Base-by-base conservation (phyloP, 2,797 vertebrate species). In the Loris lydekkerianus region DNA sequence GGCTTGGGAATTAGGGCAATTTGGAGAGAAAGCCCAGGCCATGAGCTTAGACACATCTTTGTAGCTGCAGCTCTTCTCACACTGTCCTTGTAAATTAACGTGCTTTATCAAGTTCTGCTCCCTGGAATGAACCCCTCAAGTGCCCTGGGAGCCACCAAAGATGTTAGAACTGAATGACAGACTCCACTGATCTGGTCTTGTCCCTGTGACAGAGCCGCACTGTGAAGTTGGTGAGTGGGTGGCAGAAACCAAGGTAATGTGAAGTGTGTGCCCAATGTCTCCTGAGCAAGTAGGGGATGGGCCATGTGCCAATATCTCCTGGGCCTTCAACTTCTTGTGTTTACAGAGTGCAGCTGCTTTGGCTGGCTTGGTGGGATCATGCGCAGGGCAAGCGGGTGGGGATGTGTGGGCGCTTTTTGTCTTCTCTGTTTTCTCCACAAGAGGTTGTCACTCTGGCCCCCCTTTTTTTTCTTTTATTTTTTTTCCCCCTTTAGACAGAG, bases 1-100 rank as follows among this genome's bases (percentile, higher is more conserved):
- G 43, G 56, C 29, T 53, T 4, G 31, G 49, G 34, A 37, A n/a
- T 23, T 2, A 46, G 46, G 81, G 46, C 5, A 2, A 7, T 6
- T 27, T 11, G 29, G 18, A 37, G 60, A 70, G 53, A 31, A 8
- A 53, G 10, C 10, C 46, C 6, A 10, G 40, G 49, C 34, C 3
- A 14, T 65, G 60, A 0, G 1, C 63, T 37, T 2, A 25, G 73
- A 70, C 37, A 7, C 8, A 13, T 11, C 25, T 72, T 67, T 27
- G 34, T 43, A 25, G 73, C n/a, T n/a, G 25, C 31, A 46, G 77
- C 27, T 84, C n/a, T 72, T 34, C 43, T 40, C 7, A 4, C 7
- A 11, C 15, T 29, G 72, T 40, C 13, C 75, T 10, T 14, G 3
- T 13, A 31, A 69, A 46, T 34, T 8, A 5, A 63, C 3, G 23